A percentile compares a stretch with the other conserved stretches of the same genome.
Evolutionary conservation across 1,140 invertebrate genomes (phyloP).

Genomic region (Coelopa frigida): DNA sequence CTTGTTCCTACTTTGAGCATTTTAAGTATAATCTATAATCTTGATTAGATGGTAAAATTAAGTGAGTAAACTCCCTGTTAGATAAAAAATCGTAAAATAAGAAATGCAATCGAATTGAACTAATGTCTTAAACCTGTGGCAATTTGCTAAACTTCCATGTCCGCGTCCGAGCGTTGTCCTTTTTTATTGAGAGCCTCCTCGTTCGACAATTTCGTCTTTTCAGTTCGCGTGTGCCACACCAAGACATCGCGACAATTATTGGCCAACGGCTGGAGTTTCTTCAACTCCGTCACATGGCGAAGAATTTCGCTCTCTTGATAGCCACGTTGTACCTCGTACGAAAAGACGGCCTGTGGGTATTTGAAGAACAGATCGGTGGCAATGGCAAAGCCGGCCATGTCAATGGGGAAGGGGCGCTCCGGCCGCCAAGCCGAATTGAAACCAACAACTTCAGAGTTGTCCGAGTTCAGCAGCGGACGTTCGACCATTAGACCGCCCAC

Average conservation of each 20-base stretch:
- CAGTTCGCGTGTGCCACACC: conserved; percentile 96
- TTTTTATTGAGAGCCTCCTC: conserved; percentile 52
- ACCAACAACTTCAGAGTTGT: conserved; percentile 66
- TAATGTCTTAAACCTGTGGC: neutral
- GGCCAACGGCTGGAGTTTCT: conserved; percentile 82
- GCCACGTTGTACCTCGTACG: conserved; percentile 68
- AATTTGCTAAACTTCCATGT: conserved; percentile 62
- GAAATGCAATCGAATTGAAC: no score
- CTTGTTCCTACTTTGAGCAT: no score
- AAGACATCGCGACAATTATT: conserved; percentile 86
- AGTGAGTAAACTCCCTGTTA: no score
- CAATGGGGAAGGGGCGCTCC: conserved; percentile 86
- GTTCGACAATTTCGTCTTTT: conserved; percentile 66
- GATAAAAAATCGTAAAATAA: no score
- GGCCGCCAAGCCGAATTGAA: conserved; percentile 81
- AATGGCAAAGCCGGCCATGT: conserved; percentile 98
- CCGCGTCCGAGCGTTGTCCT: conserved; percentile 50
- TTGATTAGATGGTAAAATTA: no score
- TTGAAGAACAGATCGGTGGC: conserved; percentile 73
- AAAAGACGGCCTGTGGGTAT: conserved; percentile 73
- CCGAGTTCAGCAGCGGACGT: conserved; percentile 62
- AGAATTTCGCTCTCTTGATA: conserved; percentile 91
- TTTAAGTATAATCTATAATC: no score
- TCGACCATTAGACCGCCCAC: conserved; percentile 86
- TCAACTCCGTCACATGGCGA: conserved; percentile 64